These are phyloP conservation scores for Cordilura impudica DNA, from an alignment of 2,888 invertebrate genomes.

Conservation along the genomic window DNA sequence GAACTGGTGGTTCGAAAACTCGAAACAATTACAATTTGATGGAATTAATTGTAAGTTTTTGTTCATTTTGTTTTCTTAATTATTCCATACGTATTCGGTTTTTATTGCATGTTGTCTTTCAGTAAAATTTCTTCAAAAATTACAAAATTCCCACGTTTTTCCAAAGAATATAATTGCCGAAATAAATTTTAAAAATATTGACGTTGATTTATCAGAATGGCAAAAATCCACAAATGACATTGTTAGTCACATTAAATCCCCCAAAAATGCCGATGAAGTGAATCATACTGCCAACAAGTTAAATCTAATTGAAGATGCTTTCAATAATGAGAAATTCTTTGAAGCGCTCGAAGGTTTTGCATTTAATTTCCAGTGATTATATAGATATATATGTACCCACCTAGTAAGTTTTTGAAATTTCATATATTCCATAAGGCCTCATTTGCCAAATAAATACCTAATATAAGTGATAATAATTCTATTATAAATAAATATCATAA, in stretches of 20 bases:
- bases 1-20: constrained; percentile 72
- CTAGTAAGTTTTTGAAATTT: too few species aligned
- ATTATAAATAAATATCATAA: too few species aligned
- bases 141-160: constrained; percentile 73
- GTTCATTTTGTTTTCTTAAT: neutral
- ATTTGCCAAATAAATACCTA: too few species aligned
- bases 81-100: neutral
- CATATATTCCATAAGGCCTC: too few species aligned
- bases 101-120: neutral
- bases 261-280: constrained; percentile 13
- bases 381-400: too few species aligned
- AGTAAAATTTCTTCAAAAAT: constrained; percentile 71
- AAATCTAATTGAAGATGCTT: constrained; percentile 52
- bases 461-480: too few species aligned
- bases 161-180: constrained; percentile 67
- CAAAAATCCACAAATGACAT: constrained; percentile 64
- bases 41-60: constrained; percentile 68
- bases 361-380: constrained; percentile 64
- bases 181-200: constrained; percentile 63
- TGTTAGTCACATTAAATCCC: constrained; percentile 38
- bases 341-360: constrained; percentile 65
- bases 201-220: constrained; percentile 70
- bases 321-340: constrained; percentile 64
- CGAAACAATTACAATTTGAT: constrained; percentile 67
- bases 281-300: constrained; percentile 42